A percentile compares a stretch with the other conserved stretches of the same genome.
phyloP scores from a whole-genome alignment of 2,888 invertebrate species.

The Philhelius pedissequus region DNA sequence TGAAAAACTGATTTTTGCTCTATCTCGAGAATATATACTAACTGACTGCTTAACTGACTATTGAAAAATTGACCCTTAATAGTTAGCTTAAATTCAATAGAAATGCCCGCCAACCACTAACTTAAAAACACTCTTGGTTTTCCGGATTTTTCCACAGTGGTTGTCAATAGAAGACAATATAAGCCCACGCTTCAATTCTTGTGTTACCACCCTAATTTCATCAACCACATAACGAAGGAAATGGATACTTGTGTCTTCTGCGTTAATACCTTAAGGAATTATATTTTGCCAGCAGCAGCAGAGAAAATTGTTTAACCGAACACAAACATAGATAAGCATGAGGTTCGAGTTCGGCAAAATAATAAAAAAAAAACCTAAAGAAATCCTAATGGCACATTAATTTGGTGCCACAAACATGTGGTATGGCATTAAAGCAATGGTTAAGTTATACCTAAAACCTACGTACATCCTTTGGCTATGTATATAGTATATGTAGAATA shows the following conservation, averaged over 20 bases:
- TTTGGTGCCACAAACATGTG: slow-evolving; percentile 64
- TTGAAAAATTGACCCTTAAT: too few species aligned
- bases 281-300: neutral
- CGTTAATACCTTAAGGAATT: neutral
- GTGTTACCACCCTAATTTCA: neutral
- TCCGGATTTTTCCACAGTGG: neutral
- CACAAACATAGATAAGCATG: slow-evolving; percentile 2
- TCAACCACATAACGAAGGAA: neutral
- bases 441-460: neutral
- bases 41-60: too few species aligned
- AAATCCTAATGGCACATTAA: slow-evolving; percentile 64
- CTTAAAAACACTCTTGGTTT: neutral
- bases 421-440: slow-evolving; percentile 14
- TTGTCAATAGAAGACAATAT: neutral
- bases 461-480: neutral
- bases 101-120: neutral
- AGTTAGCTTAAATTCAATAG: too few species aligned
- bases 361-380: slow-evolving; percentile 27
- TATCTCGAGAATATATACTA: too few species aligned
- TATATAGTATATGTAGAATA: neutral
- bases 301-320: neutral
- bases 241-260: neutral
- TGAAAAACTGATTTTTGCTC: too few species aligned
- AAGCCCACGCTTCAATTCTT: neutral
- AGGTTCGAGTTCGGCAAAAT: neutral